Percentiles rank a stretch among this genome's conserved stretches.
phyloP scores from a whole-genome alignment of 2,888 invertebrate species.

The Conops quadrifasciatus region DNA sequence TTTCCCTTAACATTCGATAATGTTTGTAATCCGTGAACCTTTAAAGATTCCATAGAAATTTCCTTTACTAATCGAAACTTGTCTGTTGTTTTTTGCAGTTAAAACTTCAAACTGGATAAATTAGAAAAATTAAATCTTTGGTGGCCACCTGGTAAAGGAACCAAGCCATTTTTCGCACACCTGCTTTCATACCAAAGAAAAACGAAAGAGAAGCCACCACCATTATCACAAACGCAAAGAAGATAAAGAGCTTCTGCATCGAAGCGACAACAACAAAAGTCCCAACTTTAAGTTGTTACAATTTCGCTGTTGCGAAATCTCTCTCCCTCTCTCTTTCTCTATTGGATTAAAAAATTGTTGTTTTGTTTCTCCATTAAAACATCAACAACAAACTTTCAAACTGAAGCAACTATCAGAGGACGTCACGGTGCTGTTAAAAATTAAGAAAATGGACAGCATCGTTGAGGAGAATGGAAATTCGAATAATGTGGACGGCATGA shows the following conservation, averaged over 20 bases:
- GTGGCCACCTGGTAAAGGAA: conserved; percentile 44
- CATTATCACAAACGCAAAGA: conserved; percentile 6
- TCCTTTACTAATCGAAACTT: conserved; percentile 1
- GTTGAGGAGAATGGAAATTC: conserved; percentile 87
- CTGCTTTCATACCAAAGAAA: conserved; percentile 27
- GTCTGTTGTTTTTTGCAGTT: conserved; percentile 39
- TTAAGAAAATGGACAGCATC: conserved; percentile 83
- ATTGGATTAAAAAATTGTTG: background rate
- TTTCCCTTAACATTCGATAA: too few relatives aligned
- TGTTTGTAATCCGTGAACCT: too few relatives aligned
- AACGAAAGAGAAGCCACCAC: conserved; percentile 22
- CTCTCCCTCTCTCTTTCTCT: too few relatives aligned
- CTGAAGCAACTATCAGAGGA: conserved; percentile 67
- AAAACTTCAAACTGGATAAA: conserved; percentile 59
- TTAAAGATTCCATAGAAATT: too few relatives aligned
- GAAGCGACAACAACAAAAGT: background rate
- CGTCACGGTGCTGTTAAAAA: conserved; percentile 71
- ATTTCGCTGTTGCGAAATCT: conserved; percentile 1
- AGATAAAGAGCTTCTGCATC: background rate
- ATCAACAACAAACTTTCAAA: conserved; percentile 63
- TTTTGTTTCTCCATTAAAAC: conserved; percentile 7
- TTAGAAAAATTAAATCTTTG: conserved; percentile 45
- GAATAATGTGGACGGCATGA: conserved; percentile 55
- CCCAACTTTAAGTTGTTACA: background rate
- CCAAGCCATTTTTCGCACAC: conserved; percentile 41